Conservation (phyloP, 2,888 invertebrate genomes). For the Erebia palarica region DNA sequence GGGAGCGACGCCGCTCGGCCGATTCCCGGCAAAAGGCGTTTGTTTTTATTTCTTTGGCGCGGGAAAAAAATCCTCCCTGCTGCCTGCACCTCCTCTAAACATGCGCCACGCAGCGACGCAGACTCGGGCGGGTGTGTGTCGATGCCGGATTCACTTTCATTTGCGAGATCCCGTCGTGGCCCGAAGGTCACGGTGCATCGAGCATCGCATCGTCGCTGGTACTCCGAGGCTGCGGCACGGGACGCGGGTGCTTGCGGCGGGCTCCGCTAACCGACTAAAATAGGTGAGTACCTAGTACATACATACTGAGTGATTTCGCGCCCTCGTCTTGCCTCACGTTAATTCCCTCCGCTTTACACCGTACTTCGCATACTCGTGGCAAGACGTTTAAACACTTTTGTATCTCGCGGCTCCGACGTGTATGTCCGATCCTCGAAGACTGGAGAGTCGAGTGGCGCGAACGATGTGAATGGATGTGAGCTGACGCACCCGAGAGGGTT, state of each 20-base stretch:
- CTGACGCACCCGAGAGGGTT: slow-evolving; percentile 57
- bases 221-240: slow-evolving; percentile 47
- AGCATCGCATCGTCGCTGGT: slow-evolving; percentile 21
- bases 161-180: slow-evolving; percentile 79
- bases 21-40: slow-evolving; percentile 77
- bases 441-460: slow-evolving; percentile 36
- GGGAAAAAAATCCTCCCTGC: slow-evolving; percentile 77
- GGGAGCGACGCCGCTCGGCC: slow-evolving; percentile 54
- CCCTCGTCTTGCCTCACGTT: slow-evolving; percentile 69
- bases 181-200: slow-evolving; percentile 79
- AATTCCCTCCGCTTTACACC: slow-evolving; percentile 69
- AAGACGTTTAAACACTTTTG: slow-evolving; percentile 61
- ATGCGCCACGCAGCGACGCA: slow-evolving; percentile 83
- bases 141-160: slow-evolving; percentile 82
- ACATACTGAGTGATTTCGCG: slow-evolving; percentile 61
- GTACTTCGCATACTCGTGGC: slow-evolving; percentile 60
- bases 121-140: slow-evolving; percentile 73
- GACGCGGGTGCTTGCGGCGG: slow-evolving; percentile 68
- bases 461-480: slow-evolving; percentile 41
- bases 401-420: slow-evolving; percentile 62
- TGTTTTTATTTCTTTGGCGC: slow-evolving; percentile 82
- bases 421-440: slow-evolving; percentile 37
- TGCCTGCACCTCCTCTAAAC: slow-evolving; percentile 79
- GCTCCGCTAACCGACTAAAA: slow-evolving; percentile 73
- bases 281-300: slow-evolving; percentile 52